Percentiles rank a stretch among this genome's conserved stretches.
Conservation (phyloP, 2,888 invertebrate species). For the Amaurobius ferox region DNA sequence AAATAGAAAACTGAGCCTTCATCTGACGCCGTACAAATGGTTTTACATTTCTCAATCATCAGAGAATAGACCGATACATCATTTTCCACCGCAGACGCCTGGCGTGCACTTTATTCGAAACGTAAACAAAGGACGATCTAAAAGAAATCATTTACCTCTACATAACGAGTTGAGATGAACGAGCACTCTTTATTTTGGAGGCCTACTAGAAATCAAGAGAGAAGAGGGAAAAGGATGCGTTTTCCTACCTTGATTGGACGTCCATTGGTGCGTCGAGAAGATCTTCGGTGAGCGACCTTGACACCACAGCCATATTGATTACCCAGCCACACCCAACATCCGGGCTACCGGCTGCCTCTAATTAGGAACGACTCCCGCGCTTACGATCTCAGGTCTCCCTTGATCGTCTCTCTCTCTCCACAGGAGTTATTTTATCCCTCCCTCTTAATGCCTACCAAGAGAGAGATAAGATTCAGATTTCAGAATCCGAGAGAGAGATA, state of each 20-base stretch:
- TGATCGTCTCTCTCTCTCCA: not conserved
- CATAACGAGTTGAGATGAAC: not conserved
- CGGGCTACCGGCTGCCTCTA: slow-evolving; percentile 68
- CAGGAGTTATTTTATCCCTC: not conserved
- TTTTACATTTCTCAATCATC: too few relatives aligned
- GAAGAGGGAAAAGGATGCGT: not conserved
- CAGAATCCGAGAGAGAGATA: not conserved
- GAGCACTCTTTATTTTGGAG: too few relatives aligned
- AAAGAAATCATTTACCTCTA: not conserved
- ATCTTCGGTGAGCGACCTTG: slow-evolving; percentile 48
- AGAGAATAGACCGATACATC: too few relatives aligned
- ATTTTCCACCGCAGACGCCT: not conserved
- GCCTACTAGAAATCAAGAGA: not conserved
- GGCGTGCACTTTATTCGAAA: not conserved
- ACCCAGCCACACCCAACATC: slow-evolving; percentile 72
- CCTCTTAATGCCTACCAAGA: not conserved
- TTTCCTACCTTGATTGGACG: slow-evolving; percentile 62
- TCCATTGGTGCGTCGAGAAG: slow-evolving; percentile 34
- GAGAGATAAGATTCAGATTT: not conserved
- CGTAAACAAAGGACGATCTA: not conserved
- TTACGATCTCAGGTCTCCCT: slow-evolving; percentile 22
- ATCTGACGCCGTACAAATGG: too few relatives aligned
- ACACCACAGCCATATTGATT: slow-evolving; percentile 72
- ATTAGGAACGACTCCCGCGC: slow-evolving; percentile 64
- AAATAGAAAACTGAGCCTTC: too few relatives aligned